Percentiles rank a stretch among this genome's conserved stretches.
phyloP scores from a whole-genome alignment of 2,888 invertebrate genomes.

The Clusia tigrina region DNA sequence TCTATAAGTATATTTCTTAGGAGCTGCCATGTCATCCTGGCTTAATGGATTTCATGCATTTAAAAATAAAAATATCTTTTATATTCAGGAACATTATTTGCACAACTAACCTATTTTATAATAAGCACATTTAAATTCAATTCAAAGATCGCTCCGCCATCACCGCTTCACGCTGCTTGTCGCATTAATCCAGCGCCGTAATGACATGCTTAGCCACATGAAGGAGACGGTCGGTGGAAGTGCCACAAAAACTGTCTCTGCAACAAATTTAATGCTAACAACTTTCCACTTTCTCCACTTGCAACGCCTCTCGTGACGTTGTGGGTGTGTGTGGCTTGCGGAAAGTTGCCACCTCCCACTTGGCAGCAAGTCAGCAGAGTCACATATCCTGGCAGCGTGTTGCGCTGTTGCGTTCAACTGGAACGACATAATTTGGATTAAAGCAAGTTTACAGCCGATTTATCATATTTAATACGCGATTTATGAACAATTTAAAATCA shows the following conservation, averaged over 20 bases:
- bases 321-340: background rate
- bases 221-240: conserved; percentile 7
- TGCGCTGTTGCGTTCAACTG: conserved; percentile 35
- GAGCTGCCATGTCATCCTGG: too few relatives aligned
- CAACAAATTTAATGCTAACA: conserved; percentile 43
- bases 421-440: conserved; percentile 47
- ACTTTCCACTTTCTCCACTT: too few relatives aligned
- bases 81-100: conserved; percentile 53
- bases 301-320: background rate
- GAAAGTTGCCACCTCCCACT: background rate
- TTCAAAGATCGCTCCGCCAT: conserved; percentile 40
- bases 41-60: too few relatives aligned
- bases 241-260: conserved; percentile 44
- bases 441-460: conserved; percentile 54
- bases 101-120: conserved; percentile 39
- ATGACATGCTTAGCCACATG: background rate
- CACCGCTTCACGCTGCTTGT: conserved; percentile 7
- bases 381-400: background rate
- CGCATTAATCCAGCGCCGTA: conserved; percentile 25
- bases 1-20: too few relatives aligned
- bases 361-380: conserved; percentile 3
- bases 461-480: conserved; percentile 62
- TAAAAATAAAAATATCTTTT: too few relatives aligned
- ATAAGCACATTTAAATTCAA: conserved; percentile 63
- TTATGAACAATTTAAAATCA: conserved; percentile 53